These are phyloP conservation scores for Phocoena sinus DNA, from an alignment of 2,113 vertebrate species.

Conservation along the genomic window DNA sequence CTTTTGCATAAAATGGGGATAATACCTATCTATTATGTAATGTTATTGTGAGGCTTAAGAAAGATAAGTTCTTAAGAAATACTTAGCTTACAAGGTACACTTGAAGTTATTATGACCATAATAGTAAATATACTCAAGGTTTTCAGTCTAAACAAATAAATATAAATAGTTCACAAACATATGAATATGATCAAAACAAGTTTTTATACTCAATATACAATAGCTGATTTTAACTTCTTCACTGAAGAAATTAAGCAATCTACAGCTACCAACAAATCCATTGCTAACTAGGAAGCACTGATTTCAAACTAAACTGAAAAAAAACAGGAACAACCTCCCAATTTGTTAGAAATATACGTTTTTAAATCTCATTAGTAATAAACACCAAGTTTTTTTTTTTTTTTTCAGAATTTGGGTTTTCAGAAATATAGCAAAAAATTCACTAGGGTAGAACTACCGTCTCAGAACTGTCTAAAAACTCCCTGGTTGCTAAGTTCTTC, in stretches of 20 bases:
- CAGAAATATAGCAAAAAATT: background rate
- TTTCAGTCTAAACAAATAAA: constrained; percentile 31
- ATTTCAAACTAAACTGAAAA: constrained; percentile 36
- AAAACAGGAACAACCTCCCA: background rate
- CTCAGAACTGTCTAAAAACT: constrained; percentile 21
- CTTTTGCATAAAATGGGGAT: constrained; percentile 6
- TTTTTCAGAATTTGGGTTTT: constrained; percentile 5
- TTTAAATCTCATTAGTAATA: background rate
- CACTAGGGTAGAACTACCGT: background rate
- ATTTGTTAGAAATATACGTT: constrained; percentile 28
- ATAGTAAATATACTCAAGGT: constrained; percentile 28
- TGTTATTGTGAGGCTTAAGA: background rate
- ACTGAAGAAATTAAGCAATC: constrained; percentile 23
- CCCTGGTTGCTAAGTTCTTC: background rate
- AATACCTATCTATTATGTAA: background rate
- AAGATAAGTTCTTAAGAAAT: constrained; percentile 30
- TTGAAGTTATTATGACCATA: background rate
- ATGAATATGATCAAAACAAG: constrained; percentile 1
- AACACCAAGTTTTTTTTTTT: background rate
- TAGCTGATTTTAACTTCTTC: constrained; percentile 13
- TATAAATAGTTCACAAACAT: background rate
- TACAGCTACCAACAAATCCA: background rate
- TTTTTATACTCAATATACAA: background rate
- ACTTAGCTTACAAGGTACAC: background rate
- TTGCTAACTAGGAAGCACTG: background rate